These are phyloP conservation scores for Andricus grossulariae DNA, from an alignment of 1,140 invertebrate genomes.

Conservation along the genomic window DNA sequence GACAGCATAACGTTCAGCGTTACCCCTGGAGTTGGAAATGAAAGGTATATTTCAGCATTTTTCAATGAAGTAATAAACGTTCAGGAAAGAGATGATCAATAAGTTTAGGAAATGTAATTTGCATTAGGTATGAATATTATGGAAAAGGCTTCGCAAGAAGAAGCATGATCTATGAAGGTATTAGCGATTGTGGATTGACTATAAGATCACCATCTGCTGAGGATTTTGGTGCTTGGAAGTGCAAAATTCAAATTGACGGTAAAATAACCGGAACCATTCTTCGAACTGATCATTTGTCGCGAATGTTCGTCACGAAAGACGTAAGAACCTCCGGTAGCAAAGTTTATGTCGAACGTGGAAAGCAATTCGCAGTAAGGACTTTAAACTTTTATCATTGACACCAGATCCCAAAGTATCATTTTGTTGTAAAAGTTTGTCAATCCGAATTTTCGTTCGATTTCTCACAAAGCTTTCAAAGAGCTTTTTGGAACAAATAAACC, in stretches of 20 bases:
- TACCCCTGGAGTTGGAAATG: constrained; percentile 54
- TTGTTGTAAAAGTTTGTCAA: too few relatives aligned
- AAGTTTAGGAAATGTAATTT: background rate
- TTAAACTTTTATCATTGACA: background rate
- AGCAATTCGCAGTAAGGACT: constrained; percentile 57
- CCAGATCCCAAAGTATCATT: too few relatives aligned
- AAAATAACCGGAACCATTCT: constrained; percentile 50
- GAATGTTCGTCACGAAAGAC: constrained; percentile 33
- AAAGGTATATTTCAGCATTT: constrained; percentile 48
- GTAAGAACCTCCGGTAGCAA: constrained; percentile 40
- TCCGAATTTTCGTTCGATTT: too few relatives aligned
- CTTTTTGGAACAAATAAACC: too few relatives aligned
- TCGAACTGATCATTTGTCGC: constrained; percentile 41
- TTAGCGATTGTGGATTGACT: constrained; percentile 58
- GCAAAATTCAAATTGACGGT: constrained; percentile 47
- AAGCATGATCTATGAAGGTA: constrained; percentile 39
- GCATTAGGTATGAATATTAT: constrained; percentile 57
- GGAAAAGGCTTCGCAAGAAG: constrained; percentile 47
- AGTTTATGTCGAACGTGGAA: constrained; percentile 59
- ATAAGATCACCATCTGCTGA: constrained; percentile 52
- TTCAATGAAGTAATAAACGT: background rate
- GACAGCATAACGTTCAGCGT: constrained; percentile 48
- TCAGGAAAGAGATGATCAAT: too few relatives aligned
- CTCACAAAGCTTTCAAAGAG: too few relatives aligned
- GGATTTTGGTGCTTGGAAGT: constrained; percentile 67